A percentile compares a stretch with the other conserved stretches of the same genome.
Evolutionary conservation across 2,113 vertebrate species (phyloP).

Genomic region (Uropsilus gracilis): DNA sequence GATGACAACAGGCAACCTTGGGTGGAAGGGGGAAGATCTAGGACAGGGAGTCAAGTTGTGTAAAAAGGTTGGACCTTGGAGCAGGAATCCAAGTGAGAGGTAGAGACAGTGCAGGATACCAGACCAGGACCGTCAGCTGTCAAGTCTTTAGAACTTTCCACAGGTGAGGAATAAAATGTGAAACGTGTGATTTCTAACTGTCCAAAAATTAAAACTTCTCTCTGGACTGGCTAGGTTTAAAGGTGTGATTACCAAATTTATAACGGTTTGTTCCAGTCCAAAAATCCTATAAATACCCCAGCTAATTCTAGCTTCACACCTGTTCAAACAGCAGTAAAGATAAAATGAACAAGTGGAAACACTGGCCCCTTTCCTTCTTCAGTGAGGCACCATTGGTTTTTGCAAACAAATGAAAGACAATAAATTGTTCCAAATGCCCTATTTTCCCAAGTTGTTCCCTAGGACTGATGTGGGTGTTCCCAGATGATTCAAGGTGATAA

Average conservation of each 20-base stretch:
- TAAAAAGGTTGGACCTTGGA: not conserved
- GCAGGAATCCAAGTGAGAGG: not conserved
- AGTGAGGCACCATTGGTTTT: conserved; percentile 80
- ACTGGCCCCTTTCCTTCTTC: conserved; percentile 78
- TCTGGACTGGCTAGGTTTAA: conserved; percentile 61
- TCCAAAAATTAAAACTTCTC: not conserved
- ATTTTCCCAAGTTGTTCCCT: conserved; percentile 63
- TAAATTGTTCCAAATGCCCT: conserved; percentile 74
- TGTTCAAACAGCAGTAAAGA: conserved; percentile 84
- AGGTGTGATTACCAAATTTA: conserved; percentile 77
- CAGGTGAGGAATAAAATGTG: not conserved
- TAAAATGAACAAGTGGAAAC: conserved; percentile 77
- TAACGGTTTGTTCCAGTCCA: conserved; percentile 76
- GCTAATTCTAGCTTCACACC: conserved; percentile 79
- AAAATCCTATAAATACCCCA: conserved; percentile 70
- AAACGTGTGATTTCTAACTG: not conserved
- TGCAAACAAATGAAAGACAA: conserved; percentile 82
- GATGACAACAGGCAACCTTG: not conserved
- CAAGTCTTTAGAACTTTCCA: not conserved
- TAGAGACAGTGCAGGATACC: not conserved
- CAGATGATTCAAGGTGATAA: conserved; percentile 67
- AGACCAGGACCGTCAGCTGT: not conserved
- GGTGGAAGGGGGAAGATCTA: not conserved
- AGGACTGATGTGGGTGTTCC: conserved; percentile 72
- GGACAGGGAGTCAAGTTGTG: not conserved